Percentiles rank a stretch among this genome's conserved stretches.
Conservation (phyloP, 1,140 invertebrate species). For the Antheraea pernyi region DNA sequence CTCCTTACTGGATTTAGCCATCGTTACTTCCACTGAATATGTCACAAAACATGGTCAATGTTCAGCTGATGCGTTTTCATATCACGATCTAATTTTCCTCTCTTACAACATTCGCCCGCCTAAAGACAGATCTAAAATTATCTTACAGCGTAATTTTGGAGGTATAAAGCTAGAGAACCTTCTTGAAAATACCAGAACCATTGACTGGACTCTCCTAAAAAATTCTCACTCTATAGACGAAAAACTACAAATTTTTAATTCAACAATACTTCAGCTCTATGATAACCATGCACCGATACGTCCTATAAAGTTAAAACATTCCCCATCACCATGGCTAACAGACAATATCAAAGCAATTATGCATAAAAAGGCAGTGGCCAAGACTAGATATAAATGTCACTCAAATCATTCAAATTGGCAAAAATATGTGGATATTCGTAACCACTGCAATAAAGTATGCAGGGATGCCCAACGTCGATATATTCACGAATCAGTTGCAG, state of each 20-base stretch:
- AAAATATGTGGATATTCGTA: background rate
- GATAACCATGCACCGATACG: conserved; percentile 16
- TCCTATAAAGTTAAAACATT: background rate
- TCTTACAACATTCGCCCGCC: conserved; percentile 13
- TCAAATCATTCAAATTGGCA: background rate
- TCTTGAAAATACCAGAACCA: conserved; percentile 1
- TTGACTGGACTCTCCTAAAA: conserved; percentile 12
- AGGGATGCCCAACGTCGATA: conserved; percentile 30
- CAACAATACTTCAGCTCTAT: conserved; percentile 8
- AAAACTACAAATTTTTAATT: conserved; percentile 14
- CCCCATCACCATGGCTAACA: too few relatives aligned
- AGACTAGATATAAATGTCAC: background rate
- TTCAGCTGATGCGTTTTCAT: conserved; percentile 24
- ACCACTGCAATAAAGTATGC: background rate
- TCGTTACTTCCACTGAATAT: conserved; percentile 13
- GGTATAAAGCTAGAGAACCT: background rate
- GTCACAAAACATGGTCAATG: conserved; percentile 22
- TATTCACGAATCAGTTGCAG: conserved; percentile 27
- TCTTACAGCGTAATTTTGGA: conserved; percentile 12
- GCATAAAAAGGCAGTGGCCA: background rate
- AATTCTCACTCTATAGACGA: background rate
- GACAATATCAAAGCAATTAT: too few relatives aligned
- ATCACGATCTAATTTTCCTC: conserved; percentile 23
- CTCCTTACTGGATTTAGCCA: conserved; percentile 17
- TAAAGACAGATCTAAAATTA: conserved; percentile 14